Base-by-base conservation (phyloP, 1,140 invertebrate species). In the Onthophagus taurus region DNA sequence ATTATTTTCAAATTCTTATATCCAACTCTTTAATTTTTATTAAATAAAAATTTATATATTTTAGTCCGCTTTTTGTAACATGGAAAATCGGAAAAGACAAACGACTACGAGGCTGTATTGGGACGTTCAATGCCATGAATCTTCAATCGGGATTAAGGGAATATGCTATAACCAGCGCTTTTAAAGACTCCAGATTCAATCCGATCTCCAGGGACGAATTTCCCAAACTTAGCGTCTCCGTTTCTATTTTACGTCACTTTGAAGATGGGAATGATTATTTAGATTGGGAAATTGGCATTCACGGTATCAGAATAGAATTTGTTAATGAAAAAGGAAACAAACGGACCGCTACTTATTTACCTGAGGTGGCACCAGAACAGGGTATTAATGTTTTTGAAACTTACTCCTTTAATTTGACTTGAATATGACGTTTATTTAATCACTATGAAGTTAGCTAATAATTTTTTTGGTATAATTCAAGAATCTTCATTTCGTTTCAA, bases 281-380 rank as follows among this genome's bases (percentile, higher is more conserved):
- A 49, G 96, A 99, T 68, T 99, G 96, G 96, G 85, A 93, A 71
- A 77, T 99, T 42, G 96, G 96, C 12, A 77, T 87, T 26, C 96
- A 99, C 70, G 96, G 96, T 18, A 98, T 99, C 57, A 78, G 95
- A 35, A 99, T 99, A 52, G 94, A 99, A 72, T 99, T 98, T 60
- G 68, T 84, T 44, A 95, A 90, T 67, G 95, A 98, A 59, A 89
- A 91, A 57, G 95, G 95, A 46, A 84, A 83, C 51, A 91, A 92
- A 60, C 79, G 91, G 57, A 97, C 90, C 50, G 95, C 96, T 51
- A 99, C 96, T 54, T 99, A 97, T 70, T 75, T 99, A 61, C 96
- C 96, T 37, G 87, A 98, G 71, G 92, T 99, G 44, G 92, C 95
- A 53, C 78, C 80, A 44, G 95, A 99, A 67, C 96, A 99, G 85